A percentile compares a stretch with the other conserved stretches of the same genome.
Evolutionary conservation across 2,888 invertebrate species (phyloP).

Genomic region (Leptothorax acervorum): DNA sequence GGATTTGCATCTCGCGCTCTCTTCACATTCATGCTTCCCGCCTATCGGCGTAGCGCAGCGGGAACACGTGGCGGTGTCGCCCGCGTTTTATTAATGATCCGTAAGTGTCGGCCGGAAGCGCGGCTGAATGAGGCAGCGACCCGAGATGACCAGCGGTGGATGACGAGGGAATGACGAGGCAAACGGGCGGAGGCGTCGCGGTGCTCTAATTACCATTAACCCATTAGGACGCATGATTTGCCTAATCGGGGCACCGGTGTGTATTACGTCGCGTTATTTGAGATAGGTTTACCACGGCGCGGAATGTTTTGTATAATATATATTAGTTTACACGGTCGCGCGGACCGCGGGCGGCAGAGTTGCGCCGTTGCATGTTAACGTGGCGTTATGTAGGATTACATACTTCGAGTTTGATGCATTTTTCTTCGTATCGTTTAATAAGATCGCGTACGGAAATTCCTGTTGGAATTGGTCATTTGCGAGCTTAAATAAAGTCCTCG

Average conservation of each 20-base stretch:
- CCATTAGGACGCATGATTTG: constrained; percentile 75
- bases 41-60: neutral
- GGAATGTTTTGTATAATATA: constrained; percentile 51
- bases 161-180: constrained; percentile 14
- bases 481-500: constrained; percentile 20
- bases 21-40: constrained; percentile 58
- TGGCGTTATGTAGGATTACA: constrained; percentile 43
- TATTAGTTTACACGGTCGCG: constrained; percentile 36
- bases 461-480: constrained; percentile 19
- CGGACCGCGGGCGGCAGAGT: neutral
- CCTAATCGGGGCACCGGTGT: constrained; percentile 66
- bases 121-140: constrained; percentile 8
- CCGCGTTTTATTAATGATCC: constrained; percentile 73
- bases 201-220: constrained; percentile 71
- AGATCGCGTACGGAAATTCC: constrained; percentile 38
- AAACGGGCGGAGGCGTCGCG: constrained; percentile 39
- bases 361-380: constrained; percentile 50
- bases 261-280: constrained; percentile 64
- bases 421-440: constrained; percentile 54
- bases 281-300: constrained; percentile 43
- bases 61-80: constrained; percentile 51
- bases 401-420: constrained; percentile 29
- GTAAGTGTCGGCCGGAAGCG: constrained; percentile 72
- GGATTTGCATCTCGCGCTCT: constrained; percentile 73
- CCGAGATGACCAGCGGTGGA: constrained; percentile 10